A percentile compares a stretch with the other conserved stretches of the same genome.
Evolutionary conservation across 1,140 invertebrate species (phyloP).

Genomic region (Drosophila elegans): DNA sequence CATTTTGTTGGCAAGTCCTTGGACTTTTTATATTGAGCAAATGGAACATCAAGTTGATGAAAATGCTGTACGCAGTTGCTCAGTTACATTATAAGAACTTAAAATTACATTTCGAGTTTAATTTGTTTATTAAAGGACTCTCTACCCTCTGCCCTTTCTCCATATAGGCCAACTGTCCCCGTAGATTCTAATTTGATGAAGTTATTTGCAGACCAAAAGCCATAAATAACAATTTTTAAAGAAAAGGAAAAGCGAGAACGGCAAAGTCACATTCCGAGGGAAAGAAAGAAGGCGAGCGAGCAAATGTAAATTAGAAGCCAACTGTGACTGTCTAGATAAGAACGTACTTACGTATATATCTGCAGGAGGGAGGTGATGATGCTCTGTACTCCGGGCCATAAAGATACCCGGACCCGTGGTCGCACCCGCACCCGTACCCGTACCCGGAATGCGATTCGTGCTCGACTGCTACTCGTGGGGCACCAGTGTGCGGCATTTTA

Average conservation of each 20-base stretch:
- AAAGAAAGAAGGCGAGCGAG: constrained; percentile 22
- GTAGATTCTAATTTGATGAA: constrained; percentile 46
- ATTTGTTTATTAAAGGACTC: constrained; percentile 4
- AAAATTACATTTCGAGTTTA: neutral
- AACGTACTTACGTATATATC: constrained; percentile 42
- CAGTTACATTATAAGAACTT: neutral
- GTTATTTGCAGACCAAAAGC: constrained; percentile 37
- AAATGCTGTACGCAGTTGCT: too few relatives aligned
- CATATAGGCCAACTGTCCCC: constrained; percentile 15
- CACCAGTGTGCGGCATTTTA: constrained; percentile 84
- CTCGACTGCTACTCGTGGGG: constrained; percentile 52
- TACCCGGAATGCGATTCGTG: constrained; percentile 27
- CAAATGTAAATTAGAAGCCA: constrained; percentile 71
- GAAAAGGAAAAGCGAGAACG: constrained; percentile 30
- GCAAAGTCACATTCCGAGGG: constrained; percentile 1
- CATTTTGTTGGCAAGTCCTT: too few relatives aligned
- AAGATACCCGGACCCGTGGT: neutral
- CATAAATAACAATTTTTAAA: constrained; percentile 51
- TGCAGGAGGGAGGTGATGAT: constrained; percentile 1
- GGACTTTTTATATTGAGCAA: too few relatives aligned
- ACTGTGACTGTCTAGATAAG: constrained; percentile 59
- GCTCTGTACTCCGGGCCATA: neutral
- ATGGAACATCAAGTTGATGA: too few relatives aligned
- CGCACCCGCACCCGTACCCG: too few relatives aligned
- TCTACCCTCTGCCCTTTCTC: too few relatives aligned